Evolutionary conservation across 2,113 vertebrate species (phyloP), one percentile per base, ranked within the genome.

Genomic region (Chloebia gouldiae): DNA sequence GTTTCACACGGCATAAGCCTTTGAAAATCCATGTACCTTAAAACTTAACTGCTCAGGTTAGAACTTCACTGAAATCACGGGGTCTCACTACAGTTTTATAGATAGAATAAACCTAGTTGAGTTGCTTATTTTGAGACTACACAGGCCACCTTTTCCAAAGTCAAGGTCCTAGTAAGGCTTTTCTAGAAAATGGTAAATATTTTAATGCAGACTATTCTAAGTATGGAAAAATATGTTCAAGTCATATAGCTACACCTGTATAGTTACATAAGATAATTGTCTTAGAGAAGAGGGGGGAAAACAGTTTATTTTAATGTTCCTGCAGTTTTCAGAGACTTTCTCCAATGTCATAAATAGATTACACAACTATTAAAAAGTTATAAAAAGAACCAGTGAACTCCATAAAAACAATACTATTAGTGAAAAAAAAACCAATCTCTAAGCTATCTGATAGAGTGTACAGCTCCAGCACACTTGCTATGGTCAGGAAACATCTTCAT

Each of bases 271-370:
- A 75, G 9, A 28, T 4, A 79, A 66, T 2, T 13, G 12, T 5
- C 56, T 56, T 27, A 27, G 21, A 27, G 16, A 42, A 1, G 10
- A 7, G 9, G 3, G 4, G 4, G 11, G 2, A 0, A 5, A 40
- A 73, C 64, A 2, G 4, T 57, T 88, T 35, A 37, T 27, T 56
- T 64, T 60, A 23, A 40, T 10, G 14, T 16, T 57, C 7, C 40
- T 30, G 53, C 11, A 66, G 28, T 57, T 77, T 92, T 83, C 40
- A 82, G 59, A 75, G 18, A 49, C 19, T 33, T 85, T 76, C 24
- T 47, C 14, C 31, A 90, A 44, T 13, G 8, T 24, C 31, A 60
- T 18, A 78, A 66, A 70, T 9, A 78, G 27, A 33, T 30, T 49
- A 70, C 22, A 63, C 2, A 76, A 49, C 4, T 3, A 40, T 33